Evolutionary conservation across 2,797 vertebrate species (phyloP), one percentile per base, ranked within the genome.

Genomic region (Sebastes oblongus): DNA sequence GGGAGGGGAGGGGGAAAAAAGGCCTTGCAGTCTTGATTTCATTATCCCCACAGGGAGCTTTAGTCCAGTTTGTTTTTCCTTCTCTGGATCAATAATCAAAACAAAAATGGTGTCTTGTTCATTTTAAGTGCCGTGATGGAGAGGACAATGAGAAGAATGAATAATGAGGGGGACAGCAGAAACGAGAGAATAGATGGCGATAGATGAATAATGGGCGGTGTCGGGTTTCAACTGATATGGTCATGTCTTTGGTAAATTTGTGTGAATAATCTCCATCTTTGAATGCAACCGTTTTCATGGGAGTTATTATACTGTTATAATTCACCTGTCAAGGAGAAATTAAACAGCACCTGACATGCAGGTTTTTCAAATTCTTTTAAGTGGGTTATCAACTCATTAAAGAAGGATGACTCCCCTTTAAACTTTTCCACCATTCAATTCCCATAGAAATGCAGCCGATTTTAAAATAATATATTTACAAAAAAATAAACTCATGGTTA

Each of bases 21-120:
- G 24, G 64, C 52, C 60, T 67, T 27, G 42, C 6, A 8, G 71
- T 59, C 80, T 83, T 84, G 72, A 84, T 88, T 87, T 90, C 78
- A 91, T 87, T 86, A 80, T 83, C 39, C 80, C 75, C 75, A 82
- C 29, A 25, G 72, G 80, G 85, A 83, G 76, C 56, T 89, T 85
- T 66, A 69, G 67, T 70, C 50, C 25, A 3, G 52, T 58, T 83
- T 78, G 86, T 69, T 88, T 90, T 86, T 81, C 75, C 81, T 67
- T 65, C 64, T 36, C 58, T 1, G 0, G 69, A 89, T 88, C 75
- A 6, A 88, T 89, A 83, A 86, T 82, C 62, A 82, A 85, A 89
- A 81, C 60, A 80, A 77, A 83, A 74, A 68, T 8, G 8, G 6
- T 36, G 52, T 72, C 52, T 20, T 79, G 25, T 61, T 88, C 22